Base-by-base conservation (phyloP, 2,113 vertebrate genomes). In the Chascanopsetta lugubris region DNA sequence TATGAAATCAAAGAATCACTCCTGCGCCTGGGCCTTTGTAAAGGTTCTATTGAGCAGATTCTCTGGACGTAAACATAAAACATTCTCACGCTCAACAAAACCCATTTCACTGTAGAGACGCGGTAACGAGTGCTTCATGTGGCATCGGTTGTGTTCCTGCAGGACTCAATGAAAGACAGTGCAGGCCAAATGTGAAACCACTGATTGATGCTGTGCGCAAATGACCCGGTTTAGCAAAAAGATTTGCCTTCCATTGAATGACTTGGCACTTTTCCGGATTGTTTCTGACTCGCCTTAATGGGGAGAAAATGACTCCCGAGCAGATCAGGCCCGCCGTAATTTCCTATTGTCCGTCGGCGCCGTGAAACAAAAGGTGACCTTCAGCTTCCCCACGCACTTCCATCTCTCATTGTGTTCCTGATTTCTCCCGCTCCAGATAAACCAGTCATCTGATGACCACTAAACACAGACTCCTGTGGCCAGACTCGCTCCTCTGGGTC, bases 281-380 rank as follows among this genome's bases (percentile, higher is more conserved):
- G 73, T 85, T 90, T 87, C 48, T 91, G 82, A 91, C 80, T 85
- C 81, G 67, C 82, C 55, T 53, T 93, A 93, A 92, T 92, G 76
- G 79, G 80, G 88, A 85, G 77, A 90, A 92, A 93, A 91, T 81
- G 68, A 58, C 79, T 87, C 87, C 55, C 78, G 72, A 92, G 88
- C 70, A 87, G 75, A 85, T 87, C 47, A 71, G 82, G 85, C 81
- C 53, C 78, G 32, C 83, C 85, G 79, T 87, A 87, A 84, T 93
- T 92, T 90, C 69, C 71, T 42, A 25, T 74, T 85, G 80, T 83
- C 64, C 51, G 64, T 86, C 76, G 72, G 21, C 46, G 87, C 89
- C 83, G 87, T 89, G 86, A 90, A 82, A 75, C 34, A 74, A 49
- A 79, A 66, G 8, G 7, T 91, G 90, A 92, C 91, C 83, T 93